These are phyloP conservation scores for Gallinago solitaria DNA, from an alignment of 2,797 vertebrate species.

Conservation along the genomic window DNA sequence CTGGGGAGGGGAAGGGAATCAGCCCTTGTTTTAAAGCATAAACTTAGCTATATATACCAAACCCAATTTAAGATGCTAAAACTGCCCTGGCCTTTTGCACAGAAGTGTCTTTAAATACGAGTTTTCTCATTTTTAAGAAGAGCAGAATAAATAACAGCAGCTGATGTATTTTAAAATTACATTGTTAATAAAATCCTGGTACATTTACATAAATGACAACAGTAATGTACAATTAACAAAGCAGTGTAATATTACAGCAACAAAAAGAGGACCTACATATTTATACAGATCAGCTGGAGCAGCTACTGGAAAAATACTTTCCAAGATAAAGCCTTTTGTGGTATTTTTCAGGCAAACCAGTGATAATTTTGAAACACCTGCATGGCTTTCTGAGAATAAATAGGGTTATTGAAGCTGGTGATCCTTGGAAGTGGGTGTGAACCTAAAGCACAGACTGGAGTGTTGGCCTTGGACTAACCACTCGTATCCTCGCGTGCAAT, in stretches of 20 bases:
- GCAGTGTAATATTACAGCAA: conserved; percentile 78
- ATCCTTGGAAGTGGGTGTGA: background rate
- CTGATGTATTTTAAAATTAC: conserved; percentile 69
- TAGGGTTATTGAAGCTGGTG: conserved; percentile 49
- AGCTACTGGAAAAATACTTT: conserved; percentile 76
- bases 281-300: conserved; percentile 75
- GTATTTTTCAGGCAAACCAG: conserved; percentile 14
- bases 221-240: conserved; percentile 79
- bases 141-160: conserved; percentile 16
- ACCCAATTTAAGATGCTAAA: background rate
- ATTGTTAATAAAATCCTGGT: conserved; percentile 80
- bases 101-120: background rate
- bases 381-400: conserved; percentile 70
- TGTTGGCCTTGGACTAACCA: background rate
- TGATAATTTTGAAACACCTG: conserved; percentile 1
- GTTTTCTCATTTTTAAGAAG: background rate
- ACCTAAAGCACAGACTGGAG: background rate
- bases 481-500: background rate
- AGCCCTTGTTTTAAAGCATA: background rate
- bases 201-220: conserved; percentile 79
- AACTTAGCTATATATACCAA: background rate
- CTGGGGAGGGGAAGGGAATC: background rate
- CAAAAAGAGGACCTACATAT: conserved; percentile 68
- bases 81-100: background rate
- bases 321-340: conserved; percentile 50